Percentiles rank a stretch among this genome's conserved stretches.
Conservation (phyloP, 2,888 invertebrate genomes). For the Loripinus fragilis region DNA sequence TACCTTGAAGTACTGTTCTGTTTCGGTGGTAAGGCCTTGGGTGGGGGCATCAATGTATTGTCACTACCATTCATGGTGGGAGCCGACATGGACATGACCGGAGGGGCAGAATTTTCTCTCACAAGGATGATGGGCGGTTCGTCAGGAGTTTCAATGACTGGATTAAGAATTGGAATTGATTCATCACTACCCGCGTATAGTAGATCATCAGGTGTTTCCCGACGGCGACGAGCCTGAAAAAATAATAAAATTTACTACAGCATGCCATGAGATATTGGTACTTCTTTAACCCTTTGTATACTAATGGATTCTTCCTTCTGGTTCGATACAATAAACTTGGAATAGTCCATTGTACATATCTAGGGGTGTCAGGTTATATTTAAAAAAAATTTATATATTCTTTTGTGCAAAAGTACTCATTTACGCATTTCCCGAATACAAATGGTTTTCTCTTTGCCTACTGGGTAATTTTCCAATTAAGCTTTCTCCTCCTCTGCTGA, state of each 20-base stretch:
- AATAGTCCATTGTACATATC: too few species aligned
- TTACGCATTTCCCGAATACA: too few species aligned
- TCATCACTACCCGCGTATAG: slow-evolving; percentile 84
- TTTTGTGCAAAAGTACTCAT: too few species aligned
- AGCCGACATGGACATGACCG: slow-evolving; percentile 35
- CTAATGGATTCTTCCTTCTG: too few species aligned
- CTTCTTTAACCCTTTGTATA: too few species aligned
- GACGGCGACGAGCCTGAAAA: slow-evolving; percentile 75
- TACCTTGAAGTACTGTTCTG: slow-evolving; percentile 56
- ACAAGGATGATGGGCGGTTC: slow-evolving; percentile 43
- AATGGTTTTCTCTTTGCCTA: too few species aligned
- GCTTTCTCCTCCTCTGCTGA: too few species aligned
- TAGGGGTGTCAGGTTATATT: too few species aligned
- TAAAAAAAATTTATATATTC: too few species aligned
- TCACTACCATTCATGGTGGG: slow-evolving; percentile 39
- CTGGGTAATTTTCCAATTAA: too few species aligned
- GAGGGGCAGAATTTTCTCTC: slow-evolving; percentile 24
- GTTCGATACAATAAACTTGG: too few species aligned
- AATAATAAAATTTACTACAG: neutral
- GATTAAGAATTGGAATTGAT: slow-evolving; percentile 39
- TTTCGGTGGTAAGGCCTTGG: slow-evolving; percentile 56
- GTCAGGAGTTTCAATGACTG: slow-evolving; percentile 71
- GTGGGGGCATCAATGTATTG: slow-evolving; percentile 69
- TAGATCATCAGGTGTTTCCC: slow-evolving; percentile 86
- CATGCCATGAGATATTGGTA: too few species aligned